Base-by-base conservation (phyloP, 2,888 invertebrate genomes). In the Chironomus tentans region DNA sequence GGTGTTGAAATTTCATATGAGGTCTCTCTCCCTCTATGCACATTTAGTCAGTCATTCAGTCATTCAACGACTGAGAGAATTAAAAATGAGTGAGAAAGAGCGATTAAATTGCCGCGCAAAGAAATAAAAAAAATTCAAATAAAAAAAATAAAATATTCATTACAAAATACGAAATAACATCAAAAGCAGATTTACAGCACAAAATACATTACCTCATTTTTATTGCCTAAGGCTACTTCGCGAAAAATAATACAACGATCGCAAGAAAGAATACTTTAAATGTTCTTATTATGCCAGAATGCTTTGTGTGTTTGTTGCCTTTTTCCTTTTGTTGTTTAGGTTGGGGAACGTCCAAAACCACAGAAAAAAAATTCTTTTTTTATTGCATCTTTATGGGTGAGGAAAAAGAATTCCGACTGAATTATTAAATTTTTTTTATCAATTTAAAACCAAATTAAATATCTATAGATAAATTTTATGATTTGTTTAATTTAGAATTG, bases 1-100 rank as follows among this genome's bases (percentile, higher is more conserved):
- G 56, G 71, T 71, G 71, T 71, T 71, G 71, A 71, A 71, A 71
- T 71, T 56, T 71, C 56, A 50, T 71, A 70, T 70, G 70, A 70
- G 38, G 22, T 38, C 38, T 38, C 38, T 38, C 38, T 38, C 38
- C 10, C 38, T 10, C 7, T 2, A 38, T 38, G 38, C 38, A 38
- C 38, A 38, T 38, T 38, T 38, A 38, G 38, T 38, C 38, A 38
- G 38, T 38, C 38, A 38, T 38, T 38, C 38, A 38, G 38, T 38
- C 38, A 38, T 2, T 10, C 38, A 38, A 38, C 2, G 38, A 38
- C 38, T 38, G 4, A 56, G 56, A 56, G 56, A 56, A 56, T 56
- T n/a, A 56, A 56, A n/a, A 15, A 15, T 18, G 56, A n/a, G 18
- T 18, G 56, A 56, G 56, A 28, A 69, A 28, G 28, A 18, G 13